A percentile compares a stretch with the other conserved stretches of the same genome.
These are phyloP conservation scores for Labeo rohita DNA, from an alignment of 2,113 vertebrate species.

Conservation along the genomic window DNA sequence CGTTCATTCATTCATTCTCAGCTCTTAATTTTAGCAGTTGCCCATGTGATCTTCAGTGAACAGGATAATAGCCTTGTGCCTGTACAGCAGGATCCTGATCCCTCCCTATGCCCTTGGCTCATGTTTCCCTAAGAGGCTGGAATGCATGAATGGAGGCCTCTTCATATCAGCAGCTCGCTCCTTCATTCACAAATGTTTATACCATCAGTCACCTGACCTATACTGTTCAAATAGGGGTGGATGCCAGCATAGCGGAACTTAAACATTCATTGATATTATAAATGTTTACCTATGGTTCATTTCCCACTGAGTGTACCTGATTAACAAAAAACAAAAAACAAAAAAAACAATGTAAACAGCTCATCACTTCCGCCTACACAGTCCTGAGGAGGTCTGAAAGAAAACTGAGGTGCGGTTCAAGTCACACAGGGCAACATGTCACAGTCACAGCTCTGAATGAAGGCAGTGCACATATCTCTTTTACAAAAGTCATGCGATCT, in stretches of 20 bases:
- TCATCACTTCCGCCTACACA: conserved; percentile 37
- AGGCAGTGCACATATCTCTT: neutral
- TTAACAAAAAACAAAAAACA: conserved; percentile 45
- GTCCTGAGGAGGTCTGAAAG: neutral
- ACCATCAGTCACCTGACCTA: conserved; percentile 66
- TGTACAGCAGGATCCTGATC: conserved; percentile 47
- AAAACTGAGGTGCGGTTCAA: conserved; percentile 9
- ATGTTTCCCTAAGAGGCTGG: conserved; percentile 68
- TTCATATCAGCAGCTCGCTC: conserved; percentile 56
- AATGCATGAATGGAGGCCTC: conserved; percentile 73
- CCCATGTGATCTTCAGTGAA: conserved; percentile 38
- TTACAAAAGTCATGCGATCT: neutral
- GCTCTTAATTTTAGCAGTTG: conserved; percentile 15
- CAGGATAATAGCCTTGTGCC: conserved; percentile 53
- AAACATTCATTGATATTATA: conserved; percentile 52
- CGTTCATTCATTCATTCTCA: conserved; percentile 26
- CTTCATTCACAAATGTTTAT: conserved; percentile 76
- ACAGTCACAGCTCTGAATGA: neutral
- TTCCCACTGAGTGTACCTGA: conserved; percentile 46
- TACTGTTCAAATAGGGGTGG: conserved; percentile 65
- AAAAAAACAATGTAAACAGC: conserved; percentile 44
- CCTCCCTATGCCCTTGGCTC: conserved; percentile 58
- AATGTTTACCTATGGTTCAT: conserved; percentile 54
- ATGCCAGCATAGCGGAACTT: conserved; percentile 37
- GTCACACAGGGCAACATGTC: conserved; percentile 14